A percentile compares a stretch with the other conserved stretches of the same genome.
Evolutionary conservation across 2,888 invertebrate species (phyloP).

Genomic region (Heliconius erato): DNA sequence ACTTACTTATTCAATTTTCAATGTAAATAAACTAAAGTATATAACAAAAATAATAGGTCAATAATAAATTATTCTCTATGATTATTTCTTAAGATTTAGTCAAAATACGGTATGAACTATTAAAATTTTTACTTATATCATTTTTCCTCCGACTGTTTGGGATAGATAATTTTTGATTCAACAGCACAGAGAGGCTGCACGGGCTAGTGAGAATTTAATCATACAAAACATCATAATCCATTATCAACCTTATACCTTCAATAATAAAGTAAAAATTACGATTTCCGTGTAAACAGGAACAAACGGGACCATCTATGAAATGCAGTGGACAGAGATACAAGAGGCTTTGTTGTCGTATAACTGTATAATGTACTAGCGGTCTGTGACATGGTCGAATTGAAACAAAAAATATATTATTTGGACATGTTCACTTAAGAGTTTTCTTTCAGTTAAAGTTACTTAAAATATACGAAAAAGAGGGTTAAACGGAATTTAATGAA

Average conservation of each 20-base stretch:
- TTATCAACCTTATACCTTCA: slow-evolving; percentile 9
- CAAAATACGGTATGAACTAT: not conserved
- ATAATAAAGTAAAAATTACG: slow-evolving; percentile 11
- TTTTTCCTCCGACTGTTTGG: not conserved
- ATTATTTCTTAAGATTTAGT: no score
- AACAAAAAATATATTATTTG: not conserved
- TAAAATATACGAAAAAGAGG: no score
- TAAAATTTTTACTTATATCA: not conserved
- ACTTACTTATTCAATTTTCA: no score
- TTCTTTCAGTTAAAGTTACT: no score
- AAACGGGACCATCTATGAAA: slow-evolving; percentile 45
- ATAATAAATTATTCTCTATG: no score
- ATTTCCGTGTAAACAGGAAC: slow-evolving; percentile 17
- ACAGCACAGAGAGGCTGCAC: slow-evolving; percentile 20
- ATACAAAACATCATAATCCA: not conserved
- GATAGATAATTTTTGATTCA: slow-evolving; percentile 24
- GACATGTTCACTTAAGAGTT: no score
- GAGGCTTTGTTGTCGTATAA: slow-evolving; percentile 41
- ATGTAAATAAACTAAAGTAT: no score
- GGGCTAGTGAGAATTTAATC: slow-evolving; percentile 34
- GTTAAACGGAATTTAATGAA: no score
- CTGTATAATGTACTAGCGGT: slow-evolving; percentile 35
- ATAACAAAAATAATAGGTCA: no score
- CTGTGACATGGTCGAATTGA: slow-evolving; percentile 1
- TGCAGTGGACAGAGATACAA: slow-evolving; percentile 42